Evolutionary conservation across 2,888 invertebrate genomes (phyloP), one percentile per base, ranked within the genome.

Genomic region (Tridacna crocea): DNA sequence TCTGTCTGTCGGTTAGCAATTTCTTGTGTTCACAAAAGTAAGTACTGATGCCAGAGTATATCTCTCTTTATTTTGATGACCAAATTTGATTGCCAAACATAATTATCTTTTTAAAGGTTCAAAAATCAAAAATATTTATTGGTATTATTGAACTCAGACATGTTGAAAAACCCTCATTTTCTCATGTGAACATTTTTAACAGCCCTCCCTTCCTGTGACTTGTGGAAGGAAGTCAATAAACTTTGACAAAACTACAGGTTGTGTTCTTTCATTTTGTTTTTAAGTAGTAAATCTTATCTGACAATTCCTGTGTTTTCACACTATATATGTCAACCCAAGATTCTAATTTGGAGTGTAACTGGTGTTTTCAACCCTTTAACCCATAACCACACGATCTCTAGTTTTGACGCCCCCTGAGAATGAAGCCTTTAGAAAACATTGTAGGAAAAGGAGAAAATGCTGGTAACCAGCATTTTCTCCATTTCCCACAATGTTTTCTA

Each of bases 261-360:
- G 48, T 70, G 22, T 24, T 22, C 51, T 51, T 48, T 70, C 51
- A 70, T 70, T 70, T 70, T 22, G 70, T 22, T 70, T 70, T 70
- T 51, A 70, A 36, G 26, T 51, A 51, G 17, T 24, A 48, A 70
- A 70, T 70, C 70, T 51, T 51, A 51, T 13, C 70, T 70, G 70
- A 51, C 70, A 70, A 70, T 70, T 70, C 70, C 51, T 17, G 70
- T 70, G 27, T n/a, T 70, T 70, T 70, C 51, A 11, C 70, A 70
- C 51, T 70, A 48, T 70, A 70, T 70, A 70, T 51, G 70, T 70
- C 70, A 70, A 70, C 51, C 11, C 51, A 51, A 51, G 24, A 70
- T 46, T 70, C 70, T 70, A 70, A 70, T 70, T 70, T 70, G 70
- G 19, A 15, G 70, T 47, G 70, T 70, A 70, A 70, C 70, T 70